phyloP scores from a whole-genome alignment of 1,140 invertebrate species.

The Hypsibius dujardini region DNA sequence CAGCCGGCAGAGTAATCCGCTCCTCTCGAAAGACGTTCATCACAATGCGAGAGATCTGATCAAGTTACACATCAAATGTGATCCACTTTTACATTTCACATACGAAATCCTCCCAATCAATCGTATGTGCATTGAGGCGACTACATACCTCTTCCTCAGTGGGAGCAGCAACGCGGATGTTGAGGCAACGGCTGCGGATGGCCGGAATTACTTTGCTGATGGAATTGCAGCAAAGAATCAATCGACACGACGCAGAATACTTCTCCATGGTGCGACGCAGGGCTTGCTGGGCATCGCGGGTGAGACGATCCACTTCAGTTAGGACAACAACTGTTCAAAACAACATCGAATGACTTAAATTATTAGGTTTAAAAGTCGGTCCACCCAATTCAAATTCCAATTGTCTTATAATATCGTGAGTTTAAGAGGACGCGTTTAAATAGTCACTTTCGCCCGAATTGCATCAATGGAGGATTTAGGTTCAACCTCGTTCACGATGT shows the following conservation, averaged over 20 bases:
- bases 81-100: too few relatives aligned
- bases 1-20: constrained; percentile 52
- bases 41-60: constrained; percentile 34
- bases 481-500: too few relatives aligned
- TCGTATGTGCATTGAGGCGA: too few relatives aligned
- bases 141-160: constrained; percentile 49
- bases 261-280: constrained; percentile 97
- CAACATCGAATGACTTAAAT: constrained; percentile 15
- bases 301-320: constrained; percentile 85
- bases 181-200: constrained; percentile 78
- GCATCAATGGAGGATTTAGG: too few relatives aligned
- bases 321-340: constrained; percentile 61
- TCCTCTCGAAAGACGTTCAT: constrained; percentile 67
- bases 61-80: too few relatives aligned
- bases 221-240: constrained; percentile 86
- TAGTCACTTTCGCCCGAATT: background rate
- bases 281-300: constrained; percentile 93
- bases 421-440: background rate
- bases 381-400: too few relatives aligned
- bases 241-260: constrained; percentile 78
- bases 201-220: constrained; percentile 85
- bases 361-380: too few relatives aligned
- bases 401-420: background rate
- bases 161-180: constrained; percentile 73
- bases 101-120: too few relatives aligned